Evolutionary conservation across 2,113 vertebrate species (phyloP).

Genomic region (Salvator merianae): DNA sequence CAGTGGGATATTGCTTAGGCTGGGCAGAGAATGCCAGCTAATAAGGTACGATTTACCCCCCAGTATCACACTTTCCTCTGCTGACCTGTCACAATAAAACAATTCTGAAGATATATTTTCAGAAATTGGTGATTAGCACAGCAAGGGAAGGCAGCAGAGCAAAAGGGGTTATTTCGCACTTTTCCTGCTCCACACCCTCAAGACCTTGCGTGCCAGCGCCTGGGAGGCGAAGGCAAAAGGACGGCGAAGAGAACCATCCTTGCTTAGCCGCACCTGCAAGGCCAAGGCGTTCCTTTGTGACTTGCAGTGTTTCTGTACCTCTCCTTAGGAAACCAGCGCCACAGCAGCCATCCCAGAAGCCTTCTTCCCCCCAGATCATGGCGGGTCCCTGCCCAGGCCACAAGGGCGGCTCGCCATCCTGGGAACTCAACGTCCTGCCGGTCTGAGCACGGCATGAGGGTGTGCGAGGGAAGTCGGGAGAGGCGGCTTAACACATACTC

Average conservation of each 20-base stretch:
- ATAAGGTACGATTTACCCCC: slow-evolving; percentile 65
- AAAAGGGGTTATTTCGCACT: slow-evolving; percentile 49
- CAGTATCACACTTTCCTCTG: slow-evolving; percentile 63
- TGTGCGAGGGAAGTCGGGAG: too few species aligned
- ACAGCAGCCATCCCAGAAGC: too few species aligned
- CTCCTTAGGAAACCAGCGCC: not conserved
- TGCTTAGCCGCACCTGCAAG: not conserved
- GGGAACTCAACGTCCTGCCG: too few species aligned
- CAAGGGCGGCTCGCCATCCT: too few species aligned
- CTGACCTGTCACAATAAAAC: slow-evolving; percentile 67
- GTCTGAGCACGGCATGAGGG: too few species aligned
- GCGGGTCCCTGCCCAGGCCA: too few species aligned
- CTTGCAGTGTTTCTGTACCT: too few species aligned
- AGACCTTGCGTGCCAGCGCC: slow-evolving; percentile 23
- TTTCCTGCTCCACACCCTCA: not conserved
- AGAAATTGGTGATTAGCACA: slow-evolving; percentile 68
- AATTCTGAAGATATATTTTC: slow-evolving; percentile 67
- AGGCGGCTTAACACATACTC: too few species aligned
- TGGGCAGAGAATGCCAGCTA: slow-evolving; percentile 57
- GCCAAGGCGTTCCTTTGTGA: not conserved
- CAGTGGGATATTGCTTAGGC: slow-evolving; percentile 49
- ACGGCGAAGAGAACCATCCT: slow-evolving; percentile 22
- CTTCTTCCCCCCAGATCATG: too few species aligned
- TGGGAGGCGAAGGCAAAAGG: not conserved
- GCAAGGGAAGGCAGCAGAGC: slow-evolving; percentile 53